Base-by-base conservation (phyloP, 2,113 vertebrate species). In the Bambusicola thoracicus region DNA sequence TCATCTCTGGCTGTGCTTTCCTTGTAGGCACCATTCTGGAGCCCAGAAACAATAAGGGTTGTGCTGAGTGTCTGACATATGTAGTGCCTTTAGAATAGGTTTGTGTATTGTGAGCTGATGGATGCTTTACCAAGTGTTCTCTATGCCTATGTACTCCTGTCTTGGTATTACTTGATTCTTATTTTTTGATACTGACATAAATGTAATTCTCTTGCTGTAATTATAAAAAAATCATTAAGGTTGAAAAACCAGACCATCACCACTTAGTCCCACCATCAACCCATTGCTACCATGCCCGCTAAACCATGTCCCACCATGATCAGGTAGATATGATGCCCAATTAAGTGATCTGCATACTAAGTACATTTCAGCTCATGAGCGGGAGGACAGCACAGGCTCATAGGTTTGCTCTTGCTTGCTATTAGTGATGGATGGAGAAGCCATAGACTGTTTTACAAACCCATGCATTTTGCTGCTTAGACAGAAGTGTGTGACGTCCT, bases 31-130 rank as follows among this genome's bases (percentile, higher is more conserved):
- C 48, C 2, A 0, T 19, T 25, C 7, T 17, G 84, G 61, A 11
- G 4, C 4, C 13, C 3, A 34, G 61, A 17, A 29, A 10, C 0
- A 0, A 15, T 6, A 10, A 16, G 68, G 6, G 30, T 3, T 4
- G 9, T 18, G 46, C 1, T 36, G 36, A 46, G 13, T 2, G 1
- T 4, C 12, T 4, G 27, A 14, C 34, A 51, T 5, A 1, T 41
- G 73, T 4, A 3, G 24, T 59, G 12, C 59, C 34, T 43, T 15
- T 2, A 3, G 59, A 25, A 17, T 0, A 6, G 41, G 2, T n/a
- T 3, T 30, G n/a, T 46, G 8, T 17, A 0, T 16, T 55, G 27
- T 4, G 6, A 36, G 19, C 46, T 62, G 30, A 3, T 2, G 21
- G 44, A 2, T 30, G 0, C 3, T 17, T 4, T 8, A 16, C 24